A percentile compares a stretch with the other conserved stretches of the same genome.
Evolutionary conservation across 2,888 invertebrate genomes (phyloP).

Genomic region (Diplolepis rosae): DNA sequence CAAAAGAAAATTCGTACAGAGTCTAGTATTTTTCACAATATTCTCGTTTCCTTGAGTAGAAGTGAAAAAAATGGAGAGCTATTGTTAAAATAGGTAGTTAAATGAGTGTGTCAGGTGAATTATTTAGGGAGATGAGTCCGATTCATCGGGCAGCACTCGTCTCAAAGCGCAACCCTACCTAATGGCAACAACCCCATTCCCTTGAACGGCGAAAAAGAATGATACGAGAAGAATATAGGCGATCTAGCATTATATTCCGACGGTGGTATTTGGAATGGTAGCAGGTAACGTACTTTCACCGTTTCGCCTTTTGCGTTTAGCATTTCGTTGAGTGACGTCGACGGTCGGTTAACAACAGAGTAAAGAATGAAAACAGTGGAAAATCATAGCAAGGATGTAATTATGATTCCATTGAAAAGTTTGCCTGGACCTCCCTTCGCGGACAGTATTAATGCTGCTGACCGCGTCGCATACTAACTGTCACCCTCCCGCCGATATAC

Average conservation of each 20-base stretch:
- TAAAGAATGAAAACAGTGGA: conserved; percentile 26
- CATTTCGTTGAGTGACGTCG: conserved; percentile 27
- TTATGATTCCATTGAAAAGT: conserved; percentile 31
- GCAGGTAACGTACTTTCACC: conserved; percentile 8
- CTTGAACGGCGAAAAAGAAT: not conserved
- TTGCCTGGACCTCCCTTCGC: conserved; percentile 14
- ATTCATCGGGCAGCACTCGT: conserved; percentile 47
- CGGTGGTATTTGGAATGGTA: not conserved
- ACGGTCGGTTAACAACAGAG: conserved; percentile 15
- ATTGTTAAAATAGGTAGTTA: not conserved
- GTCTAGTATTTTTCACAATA: too few species aligned
- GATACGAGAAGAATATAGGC: not conserved
- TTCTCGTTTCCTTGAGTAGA: too few species aligned
- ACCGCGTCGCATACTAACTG: conserved; percentile 15
- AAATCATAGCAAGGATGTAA: conserved; percentile 28
- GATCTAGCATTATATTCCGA: not conserved
- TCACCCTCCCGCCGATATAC: not conserved
- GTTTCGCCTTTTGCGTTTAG: conserved; percentile 26
- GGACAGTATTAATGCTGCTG: conserved; percentile 7
- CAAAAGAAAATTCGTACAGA: too few species aligned
- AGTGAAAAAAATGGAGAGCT: too few species aligned
- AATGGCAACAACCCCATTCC: conserved; percentile 49
- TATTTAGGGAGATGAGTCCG: conserved; percentile 47
- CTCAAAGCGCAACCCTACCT: conserved; percentile 48
- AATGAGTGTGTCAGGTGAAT: conserved; percentile 41